A percentile compares a stretch with the other conserved stretches of the same genome.
phyloP scores from a whole-genome alignment of 2,797 vertebrate species.

The Hydrolagus colliei region DNA sequence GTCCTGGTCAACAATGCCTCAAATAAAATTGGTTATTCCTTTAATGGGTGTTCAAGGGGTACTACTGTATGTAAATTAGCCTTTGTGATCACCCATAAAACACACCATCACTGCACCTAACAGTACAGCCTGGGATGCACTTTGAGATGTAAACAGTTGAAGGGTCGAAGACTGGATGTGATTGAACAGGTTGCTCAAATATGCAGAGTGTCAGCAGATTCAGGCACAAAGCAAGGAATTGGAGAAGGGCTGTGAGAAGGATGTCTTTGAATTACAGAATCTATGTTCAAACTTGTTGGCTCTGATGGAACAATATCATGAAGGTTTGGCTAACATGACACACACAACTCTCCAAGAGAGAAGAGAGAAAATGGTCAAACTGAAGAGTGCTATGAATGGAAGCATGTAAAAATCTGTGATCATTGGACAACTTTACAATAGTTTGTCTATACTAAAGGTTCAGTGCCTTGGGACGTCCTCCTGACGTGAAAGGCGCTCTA shows the following conservation, averaged over 20 bases:
- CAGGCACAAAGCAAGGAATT: background rate
- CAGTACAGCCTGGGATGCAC: no score
- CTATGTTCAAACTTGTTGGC: background rate
- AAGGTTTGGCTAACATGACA: background rate
- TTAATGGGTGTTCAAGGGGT: no score
- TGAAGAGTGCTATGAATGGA: conserved; percentile 13
- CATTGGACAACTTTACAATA: background rate
- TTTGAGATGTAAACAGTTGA: background rate
- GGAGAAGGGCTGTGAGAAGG: background rate
- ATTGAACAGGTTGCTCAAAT: conserved; percentile 19
- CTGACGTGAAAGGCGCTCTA: no score
- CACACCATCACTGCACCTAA: no score
- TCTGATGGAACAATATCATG: conserved; percentile 24
- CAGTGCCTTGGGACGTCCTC: no score
- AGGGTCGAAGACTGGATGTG: conserved; percentile 7
- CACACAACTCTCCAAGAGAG: background rate
- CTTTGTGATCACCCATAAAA: no score
- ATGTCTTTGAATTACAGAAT: conserved; percentile 13
- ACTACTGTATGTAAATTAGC: no score
- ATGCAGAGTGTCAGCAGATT: conserved; percentile 6
- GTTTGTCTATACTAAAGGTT: no score
- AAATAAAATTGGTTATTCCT: no score
- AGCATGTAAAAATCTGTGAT: background rate
- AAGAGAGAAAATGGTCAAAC: background rate
- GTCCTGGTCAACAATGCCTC: no score